Percentiles rank a stretch among this genome's conserved stretches.
Conservation (phyloP, 2,113 vertebrate genomes). For the Puffinus mauretanicus region DNA sequence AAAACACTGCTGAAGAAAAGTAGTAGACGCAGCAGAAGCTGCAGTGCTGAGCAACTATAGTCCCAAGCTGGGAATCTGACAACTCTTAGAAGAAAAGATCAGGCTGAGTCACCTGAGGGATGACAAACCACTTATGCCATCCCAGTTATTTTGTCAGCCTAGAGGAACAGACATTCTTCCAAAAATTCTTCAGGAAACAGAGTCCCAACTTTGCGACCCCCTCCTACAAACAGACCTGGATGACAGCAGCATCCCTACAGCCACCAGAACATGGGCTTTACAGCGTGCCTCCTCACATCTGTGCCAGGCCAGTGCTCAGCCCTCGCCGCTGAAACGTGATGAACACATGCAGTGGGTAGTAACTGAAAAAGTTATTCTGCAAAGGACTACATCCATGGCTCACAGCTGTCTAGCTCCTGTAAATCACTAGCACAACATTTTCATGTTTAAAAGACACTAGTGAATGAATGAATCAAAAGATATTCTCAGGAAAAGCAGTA, state of each 20-base stretch:
- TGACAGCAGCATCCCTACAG: neutral
- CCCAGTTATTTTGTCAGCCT: neutral
- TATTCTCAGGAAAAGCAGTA: neutral
- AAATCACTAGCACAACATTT: neutral
- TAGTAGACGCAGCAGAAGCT: neutral
- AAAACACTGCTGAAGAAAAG: neutral
- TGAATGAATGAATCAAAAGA: neutral
- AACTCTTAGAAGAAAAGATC: neutral
- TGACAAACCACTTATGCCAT: neutral
- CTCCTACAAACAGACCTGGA: neutral
- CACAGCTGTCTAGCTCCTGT: neutral
- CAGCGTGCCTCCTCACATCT: fast-evolving
- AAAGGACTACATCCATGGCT: neutral
- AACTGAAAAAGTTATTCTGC: neutral
- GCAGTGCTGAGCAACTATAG: neutral
- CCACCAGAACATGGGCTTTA: neutral
- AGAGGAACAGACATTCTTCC: neutral
- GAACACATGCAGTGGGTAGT: neutral
- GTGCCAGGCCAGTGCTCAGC: neutral
- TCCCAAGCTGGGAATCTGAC: neutral
- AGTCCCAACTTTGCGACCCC: neutral
- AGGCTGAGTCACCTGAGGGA: neutral
- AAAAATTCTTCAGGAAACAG: neutral
- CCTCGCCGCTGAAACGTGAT: neutral
- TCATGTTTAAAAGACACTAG: neutral